These are phyloP conservation scores for Apis dorsata DNA, from an alignment of 1,140 invertebrate species.

Conservation along the genomic window DNA sequence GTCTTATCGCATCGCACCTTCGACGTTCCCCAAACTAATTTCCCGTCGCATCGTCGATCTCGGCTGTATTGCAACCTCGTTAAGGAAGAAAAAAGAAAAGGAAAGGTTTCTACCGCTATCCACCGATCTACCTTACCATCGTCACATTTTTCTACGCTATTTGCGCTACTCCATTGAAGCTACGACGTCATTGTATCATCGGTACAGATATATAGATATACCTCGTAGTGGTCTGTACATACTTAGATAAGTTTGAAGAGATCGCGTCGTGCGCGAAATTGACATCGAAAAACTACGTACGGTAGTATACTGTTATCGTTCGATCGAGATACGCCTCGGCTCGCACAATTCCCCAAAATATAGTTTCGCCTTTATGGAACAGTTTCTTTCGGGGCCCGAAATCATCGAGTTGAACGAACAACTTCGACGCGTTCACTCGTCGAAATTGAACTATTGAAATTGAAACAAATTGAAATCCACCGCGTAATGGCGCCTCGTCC, in stretches of 20 bases:
- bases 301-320: neutral
- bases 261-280: slow-evolving; percentile 19
- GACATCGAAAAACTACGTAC: slow-evolving; percentile 22
- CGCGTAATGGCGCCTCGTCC: neutral
- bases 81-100: too few relatives aligned
- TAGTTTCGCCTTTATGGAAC: too few relatives aligned
- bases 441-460: too few relatives aligned
- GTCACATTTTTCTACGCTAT: slow-evolving; percentile 60
- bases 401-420: too few relatives aligned
- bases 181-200: slow-evolving; percentile 9
- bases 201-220: slow-evolving; percentile 26
- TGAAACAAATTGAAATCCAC: too few relatives aligned
- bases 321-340: neutral
- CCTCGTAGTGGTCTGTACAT: slow-evolving; percentile 5
- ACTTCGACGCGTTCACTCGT: too few relatives aligned
- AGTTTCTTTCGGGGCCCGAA: too few relatives aligned
- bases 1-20: neutral
- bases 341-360: too few relatives aligned
- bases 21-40: neutral
- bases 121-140: neutral
- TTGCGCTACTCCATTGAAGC: slow-evolving; percentile 37
- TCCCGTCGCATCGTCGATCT: neutral
- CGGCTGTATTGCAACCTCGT: neutral
- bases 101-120: neutral
- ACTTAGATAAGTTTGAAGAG: neutral